Conservation (phyloP, 2,113 vertebrate species). For the Amblyornis subalaris region DNA sequence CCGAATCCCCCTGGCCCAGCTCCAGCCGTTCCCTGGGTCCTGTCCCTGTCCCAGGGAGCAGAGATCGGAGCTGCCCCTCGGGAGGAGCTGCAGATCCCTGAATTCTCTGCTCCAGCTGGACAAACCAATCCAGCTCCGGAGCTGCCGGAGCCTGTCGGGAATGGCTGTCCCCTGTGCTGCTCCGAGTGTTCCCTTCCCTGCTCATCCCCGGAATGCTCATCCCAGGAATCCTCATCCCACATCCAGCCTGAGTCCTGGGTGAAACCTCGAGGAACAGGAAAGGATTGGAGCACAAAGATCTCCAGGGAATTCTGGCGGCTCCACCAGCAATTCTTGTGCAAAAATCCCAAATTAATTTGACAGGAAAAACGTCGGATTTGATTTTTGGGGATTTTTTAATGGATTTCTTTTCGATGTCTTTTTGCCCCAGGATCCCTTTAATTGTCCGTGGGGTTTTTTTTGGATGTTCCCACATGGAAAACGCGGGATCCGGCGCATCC, state of each 20-base stretch:
- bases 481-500: background rate
- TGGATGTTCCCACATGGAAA: background rate
- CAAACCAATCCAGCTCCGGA: background rate
- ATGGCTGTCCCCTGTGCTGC: background rate
- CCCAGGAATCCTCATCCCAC: background rate
- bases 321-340: background rate
- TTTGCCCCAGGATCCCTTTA: background rate
- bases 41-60: background rate
- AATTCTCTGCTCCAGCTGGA: background rate
- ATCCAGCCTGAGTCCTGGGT: background rate
- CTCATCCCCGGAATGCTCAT: accelerated
- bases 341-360: background rate
- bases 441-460: background rate
- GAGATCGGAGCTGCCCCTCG: background rate
- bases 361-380: background rate
- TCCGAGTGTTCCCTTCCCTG: background rate
- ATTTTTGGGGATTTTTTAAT: background rate
- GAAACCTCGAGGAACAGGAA: background rate
- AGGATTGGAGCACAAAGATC: background rate
- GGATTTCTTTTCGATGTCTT: background rate
- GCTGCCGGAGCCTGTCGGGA: background rate
- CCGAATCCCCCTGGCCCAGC: background rate
- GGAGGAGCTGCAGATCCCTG: too few relatives aligned
- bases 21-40: background rate
- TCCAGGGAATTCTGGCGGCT: background rate